Conservation (phyloP, 1,140 invertebrate species). For the Caenorhabditis brenneri region DNA sequence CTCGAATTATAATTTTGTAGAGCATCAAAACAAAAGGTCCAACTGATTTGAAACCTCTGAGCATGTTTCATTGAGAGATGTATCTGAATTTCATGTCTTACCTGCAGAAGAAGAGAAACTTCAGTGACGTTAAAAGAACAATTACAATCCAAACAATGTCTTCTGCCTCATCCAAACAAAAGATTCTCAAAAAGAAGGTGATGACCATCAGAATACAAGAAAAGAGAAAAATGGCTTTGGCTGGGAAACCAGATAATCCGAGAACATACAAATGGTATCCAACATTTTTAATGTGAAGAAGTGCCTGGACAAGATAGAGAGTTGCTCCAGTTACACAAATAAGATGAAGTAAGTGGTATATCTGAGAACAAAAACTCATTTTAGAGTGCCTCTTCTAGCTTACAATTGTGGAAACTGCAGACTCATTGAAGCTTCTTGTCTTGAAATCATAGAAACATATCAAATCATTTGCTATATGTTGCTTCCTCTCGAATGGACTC, state of each 20-base stretch:
- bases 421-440: constrained; percentile 39
- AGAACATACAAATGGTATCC: constrained; percentile 65
- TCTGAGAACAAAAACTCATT: constrained; percentile 45
- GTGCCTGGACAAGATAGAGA: constrained; percentile 63
- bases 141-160: constrained; percentile 88
- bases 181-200: constrained; percentile 82
- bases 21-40: constrained; percentile 99
- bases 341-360: constrained; percentile 60
- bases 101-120: constrained; percentile 96
- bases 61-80: too few relatives aligned
- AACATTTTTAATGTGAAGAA: constrained; percentile 62
- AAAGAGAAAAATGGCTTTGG: constrained; percentile 88
- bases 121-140: constrained; percentile 92
- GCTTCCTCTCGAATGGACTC: constrained; percentile 61
- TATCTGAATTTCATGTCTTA: too few relatives aligned
- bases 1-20: constrained; percentile 95
- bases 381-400: background rate
- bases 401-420: constrained; percentile 38
- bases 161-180: constrained; percentile 83
- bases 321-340: constrained; percentile 58
- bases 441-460: constrained; percentile 33
- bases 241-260: constrained; percentile 83
- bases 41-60: constrained; percentile 91
- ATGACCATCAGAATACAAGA: constrained; percentile 85
- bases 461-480: constrained; percentile 31